Base-by-base conservation (phyloP, 2,888 invertebrate genomes). In the Smittia sp. region DNA sequence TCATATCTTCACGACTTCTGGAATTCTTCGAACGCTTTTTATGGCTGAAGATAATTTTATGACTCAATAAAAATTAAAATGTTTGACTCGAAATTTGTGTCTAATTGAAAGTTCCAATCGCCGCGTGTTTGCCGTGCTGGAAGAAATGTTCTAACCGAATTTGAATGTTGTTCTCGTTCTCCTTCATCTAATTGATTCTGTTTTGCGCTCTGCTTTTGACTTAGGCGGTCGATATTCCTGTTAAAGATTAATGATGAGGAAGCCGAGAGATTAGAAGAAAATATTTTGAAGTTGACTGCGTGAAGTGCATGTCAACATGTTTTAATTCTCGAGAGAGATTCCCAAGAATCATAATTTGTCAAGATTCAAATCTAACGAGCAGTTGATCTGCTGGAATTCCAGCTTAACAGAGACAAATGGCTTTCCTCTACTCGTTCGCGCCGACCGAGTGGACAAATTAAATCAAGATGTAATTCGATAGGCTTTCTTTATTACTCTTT, bases 261-360 rank as follows among this genome's bases (percentile, higher is more conserved):
- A 58, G 58, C 18, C 22, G 9, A 46, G 38, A 38, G n/a, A 46
- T 58, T 58, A 58, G 22, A 58, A 58, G 7, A 20, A 46, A 46
- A 46, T 46, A 63, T 63, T 63, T 63, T 27, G 63, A 27, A 27
- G 13, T 63, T 25, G 22, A 13, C 27, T 63, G 63, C 27, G 63
- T 63, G 63, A 63, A 63, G 27, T 63, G 63, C 24, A 63, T 63
- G 63, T 63, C 63, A 63, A 63, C 63, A 27, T 63, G 11, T 58
- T 58, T 20, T 58, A 20, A 58, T 9, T 22, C 7, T 58, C 58
- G 1, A 20, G 2, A 13, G 46, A 46, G 46, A 46, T 46, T 46
- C 11, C 3, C 2, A 3, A 11, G 15, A 46, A 15, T 63, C 25
- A 63, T 25, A 63, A 63, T 63, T 63, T 63, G 63, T 63, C 63